Evolutionary conservation across 2,797 vertebrate species (phyloP), one percentile per base, ranked within the genome.

Genomic region (Micrastur ruficollis): DNA sequence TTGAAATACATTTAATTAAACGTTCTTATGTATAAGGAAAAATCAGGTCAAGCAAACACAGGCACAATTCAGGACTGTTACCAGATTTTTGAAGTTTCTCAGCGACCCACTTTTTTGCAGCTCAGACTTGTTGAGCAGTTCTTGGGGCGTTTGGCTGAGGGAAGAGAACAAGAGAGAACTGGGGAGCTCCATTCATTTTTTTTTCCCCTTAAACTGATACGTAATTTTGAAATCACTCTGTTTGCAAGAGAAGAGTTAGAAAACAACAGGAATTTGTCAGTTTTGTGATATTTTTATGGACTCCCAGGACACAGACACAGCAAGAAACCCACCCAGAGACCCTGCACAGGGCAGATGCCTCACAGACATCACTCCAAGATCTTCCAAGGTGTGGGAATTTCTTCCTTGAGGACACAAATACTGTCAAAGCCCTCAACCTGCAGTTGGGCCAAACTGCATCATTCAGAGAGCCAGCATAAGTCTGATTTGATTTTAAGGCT

Each of bases 1-100:
- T 79, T 13, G 7, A 92, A 97, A 97, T 95, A 84, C 79, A 52
- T 94, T 96, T 94, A 80, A 91, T 97, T 98, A 95, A 97, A 96
- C 14, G 27, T 44, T 67, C 95, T 74, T 75, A 50, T 89, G 63
- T 49, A 53, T 61, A 88, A 72, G 84, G 86, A 85, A 96, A 97
- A 97, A 97, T 65, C 79, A 76, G 91, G 81, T 94, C 83, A 89
- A 52, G 91, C 40, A 87, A 65, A 89, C 32, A 56, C 5, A 31
- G 74, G 71, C 80, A 56, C 12, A 63, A 70, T 52, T 93, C 40
- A 44, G 71, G 49, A 76, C 23, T 11, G 2, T 56, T 92, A 29
- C 44, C 92, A 67, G 76, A 44, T 49, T 76, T 89, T 87, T 40
- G 47, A 71, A 93, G 81, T 89, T 95, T 65, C 58, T 52, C 86